These are phyloP conservation scores for Melolontha melolontha DNA, from an alignment of 2,888 invertebrate species.

Conservation along the genomic window DNA sequence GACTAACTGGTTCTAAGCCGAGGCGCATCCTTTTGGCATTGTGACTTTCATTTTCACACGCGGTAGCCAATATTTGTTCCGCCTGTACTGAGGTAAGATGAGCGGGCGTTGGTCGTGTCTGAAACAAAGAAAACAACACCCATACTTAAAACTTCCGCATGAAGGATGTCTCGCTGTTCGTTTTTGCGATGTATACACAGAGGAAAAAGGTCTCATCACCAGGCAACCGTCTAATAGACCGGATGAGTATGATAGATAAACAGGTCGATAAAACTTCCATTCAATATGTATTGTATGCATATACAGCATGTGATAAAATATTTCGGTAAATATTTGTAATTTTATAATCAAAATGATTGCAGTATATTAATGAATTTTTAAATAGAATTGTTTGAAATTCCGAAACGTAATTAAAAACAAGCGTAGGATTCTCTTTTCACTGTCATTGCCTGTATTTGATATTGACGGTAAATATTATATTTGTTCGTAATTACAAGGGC, in stretches of 20 bases:
- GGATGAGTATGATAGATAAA: conserved; percentile 25
- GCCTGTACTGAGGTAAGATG: conserved; percentile 97
- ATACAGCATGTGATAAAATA: background rate
- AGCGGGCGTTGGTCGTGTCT: conserved; percentile 95
- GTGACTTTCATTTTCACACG: conserved; percentile 97
- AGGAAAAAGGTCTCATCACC: conserved; percentile 23
- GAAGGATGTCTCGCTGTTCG: background rate
- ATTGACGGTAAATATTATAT: no score
- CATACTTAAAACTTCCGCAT: conserved; percentile 23
- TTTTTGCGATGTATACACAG: conserved; percentile 9
- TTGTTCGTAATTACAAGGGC: no score
- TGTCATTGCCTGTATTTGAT: no score
- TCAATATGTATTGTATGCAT: background rate
- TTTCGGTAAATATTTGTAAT: background rate
- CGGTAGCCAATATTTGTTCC: conserved; percentile 94
- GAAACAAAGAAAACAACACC: conserved; percentile 51
- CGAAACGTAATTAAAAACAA: no score
- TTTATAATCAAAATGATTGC: no score
- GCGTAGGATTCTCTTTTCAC: no score
- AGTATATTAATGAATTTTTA: no score
- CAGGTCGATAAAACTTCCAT: conserved; percentile 22
- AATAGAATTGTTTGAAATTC: no score
- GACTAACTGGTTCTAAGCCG: conserved; percentile 94
- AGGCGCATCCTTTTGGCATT: conserved; percentile 97
- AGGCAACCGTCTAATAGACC: conserved; percentile 23